Percentiles rank a stretch among this genome's conserved stretches.
phyloP scores from a whole-genome alignment of 37 sponge, comb jelly and placozoan species.

The Geodia barretti region DNA sequence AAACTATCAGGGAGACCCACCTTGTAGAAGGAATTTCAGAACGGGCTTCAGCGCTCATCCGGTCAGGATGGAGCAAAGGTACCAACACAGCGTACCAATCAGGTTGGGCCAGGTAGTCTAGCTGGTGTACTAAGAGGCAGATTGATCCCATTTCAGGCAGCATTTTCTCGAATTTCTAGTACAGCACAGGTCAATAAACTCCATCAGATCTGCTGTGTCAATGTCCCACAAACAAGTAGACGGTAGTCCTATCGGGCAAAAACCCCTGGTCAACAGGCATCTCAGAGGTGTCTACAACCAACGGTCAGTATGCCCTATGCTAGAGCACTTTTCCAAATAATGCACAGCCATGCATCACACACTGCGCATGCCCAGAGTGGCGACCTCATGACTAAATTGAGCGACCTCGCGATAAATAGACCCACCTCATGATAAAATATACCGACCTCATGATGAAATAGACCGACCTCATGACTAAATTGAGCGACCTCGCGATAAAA shows the following conservation, averaged over 20 bases:
- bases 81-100: constrained; percentile 42
- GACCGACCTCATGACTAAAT: too few relatives aligned
- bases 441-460: too few relatives aligned
- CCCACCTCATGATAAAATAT: too few relatives aligned
- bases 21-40: constrained; percentile 13
- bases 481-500: too few relatives aligned
- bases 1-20: constrained; percentile 37
- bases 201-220: constrained; percentile 25
- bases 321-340: too few relatives aligned
- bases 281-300: constrained; percentile 16
- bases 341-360: too few relatives aligned
- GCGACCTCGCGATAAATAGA: too few relatives aligned
- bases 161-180: constrained; percentile 29
- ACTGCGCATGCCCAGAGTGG: too few relatives aligned
- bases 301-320: constrained; percentile 31
- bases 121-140: constrained; percentile 32
- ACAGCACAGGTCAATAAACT: constrained; percentile 9
- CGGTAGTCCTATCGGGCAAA: constrained; percentile 28
- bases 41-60: constrained; percentile 26
- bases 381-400: too few relatives aligned
- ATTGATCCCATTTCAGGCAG: constrained; percentile 43
- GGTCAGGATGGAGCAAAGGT: constrained; percentile 25
- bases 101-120: constrained; percentile 27
- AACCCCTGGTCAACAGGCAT: constrained; percentile 24
- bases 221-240: constrained; percentile 7